A percentile compares a stretch with the other conserved stretches of the same genome.
phyloP scores from a whole-genome alignment of 2,888 invertebrate genomes.

The Thalpophila matura region DNA sequence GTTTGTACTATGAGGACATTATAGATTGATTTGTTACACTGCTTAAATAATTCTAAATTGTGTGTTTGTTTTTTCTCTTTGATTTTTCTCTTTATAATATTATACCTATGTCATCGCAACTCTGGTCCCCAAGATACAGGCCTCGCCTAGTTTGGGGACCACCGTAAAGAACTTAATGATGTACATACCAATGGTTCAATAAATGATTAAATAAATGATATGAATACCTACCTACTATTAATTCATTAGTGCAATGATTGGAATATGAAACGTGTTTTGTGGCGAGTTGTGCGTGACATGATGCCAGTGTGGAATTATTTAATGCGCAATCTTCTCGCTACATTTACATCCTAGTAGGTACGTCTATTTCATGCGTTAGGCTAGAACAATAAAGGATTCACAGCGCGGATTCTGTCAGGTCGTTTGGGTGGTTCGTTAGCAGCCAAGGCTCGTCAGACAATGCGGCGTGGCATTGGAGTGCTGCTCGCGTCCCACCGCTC shows the following conservation, averaged over 20 bases:
- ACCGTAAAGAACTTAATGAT: too few relatives aligned
- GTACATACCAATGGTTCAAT: too few relatives aligned
- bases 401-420: constrained; percentile 54
- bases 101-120: too few relatives aligned
- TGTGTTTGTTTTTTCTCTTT: too few relatives aligned
- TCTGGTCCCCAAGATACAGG: too few relatives aligned
- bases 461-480: constrained; percentile 78
- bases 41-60: too few relatives aligned
- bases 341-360: constrained; percentile 3
- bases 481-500: constrained; percentile 80
- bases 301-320: constrained; percentile 12
- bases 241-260: constrained; percentile 25
- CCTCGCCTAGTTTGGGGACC: too few relatives aligned
- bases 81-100: too few relatives aligned
- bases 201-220: constrained; percentile 23
- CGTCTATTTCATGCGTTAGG: constrained; percentile 27
- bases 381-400: constrained; percentile 61
- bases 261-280: constrained; percentile 35
- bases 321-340: constrained; percentile 22
- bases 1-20: constrained; percentile 29
- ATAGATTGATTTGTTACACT: too few relatives aligned
- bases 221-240: constrained; percentile 9
- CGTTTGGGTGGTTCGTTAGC: constrained; percentile 58
- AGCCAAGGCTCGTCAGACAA: constrained; percentile 70
- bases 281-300: constrained; percentile 26